phyloP scores from a whole-genome alignment of 2,888 invertebrate genomes.

The Pollenia griseotomentosa region DNA sequence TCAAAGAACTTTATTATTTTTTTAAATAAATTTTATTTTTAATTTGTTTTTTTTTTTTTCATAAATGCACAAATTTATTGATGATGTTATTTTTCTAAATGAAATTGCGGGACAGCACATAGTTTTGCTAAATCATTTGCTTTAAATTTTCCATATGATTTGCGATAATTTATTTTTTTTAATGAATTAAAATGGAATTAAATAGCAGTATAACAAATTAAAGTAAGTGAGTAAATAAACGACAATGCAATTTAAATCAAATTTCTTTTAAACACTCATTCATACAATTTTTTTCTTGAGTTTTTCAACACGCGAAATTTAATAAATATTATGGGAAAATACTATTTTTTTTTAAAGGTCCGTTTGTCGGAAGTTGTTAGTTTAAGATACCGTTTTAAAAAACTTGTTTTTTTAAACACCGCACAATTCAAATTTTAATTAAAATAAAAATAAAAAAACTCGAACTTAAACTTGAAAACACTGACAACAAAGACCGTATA shows the following conservation, averaged over 20 bases:
- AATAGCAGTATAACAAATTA: neutral
- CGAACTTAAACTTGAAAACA: constrained; percentile 10
- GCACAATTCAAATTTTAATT: constrained; percentile 22
- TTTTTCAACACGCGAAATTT: neutral
- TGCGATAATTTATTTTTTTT: constrained; percentile 29
- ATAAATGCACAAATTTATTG: constrained; percentile 48
- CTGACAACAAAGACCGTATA: constrained; percentile 27
- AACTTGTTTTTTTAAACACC: constrained; percentile 34
- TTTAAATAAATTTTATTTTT: neutral
- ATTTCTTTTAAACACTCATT: constrained; percentile 34
- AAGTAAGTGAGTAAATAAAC: neutral
- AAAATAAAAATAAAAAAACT: constrained; percentile 17
- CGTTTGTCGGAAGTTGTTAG: constrained; percentile 9
- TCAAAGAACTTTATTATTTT: too few species aligned
- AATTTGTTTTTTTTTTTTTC: neutral
- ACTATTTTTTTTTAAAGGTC: neutral
- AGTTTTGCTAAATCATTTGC: constrained; percentile 24
- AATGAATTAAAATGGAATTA: constrained; percentile 2
- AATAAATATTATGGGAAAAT: neutral
- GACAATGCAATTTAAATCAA: neutral
- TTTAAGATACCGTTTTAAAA: constrained; percentile 31
- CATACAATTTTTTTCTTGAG: constrained; percentile 43
- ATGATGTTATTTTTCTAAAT: constrained; percentile 1
- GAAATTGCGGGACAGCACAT: neutral
- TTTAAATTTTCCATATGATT: constrained; percentile 28